Conservation (phyloP, 2,888 invertebrate genomes). For the Ferdinandea cuprea region DNA sequence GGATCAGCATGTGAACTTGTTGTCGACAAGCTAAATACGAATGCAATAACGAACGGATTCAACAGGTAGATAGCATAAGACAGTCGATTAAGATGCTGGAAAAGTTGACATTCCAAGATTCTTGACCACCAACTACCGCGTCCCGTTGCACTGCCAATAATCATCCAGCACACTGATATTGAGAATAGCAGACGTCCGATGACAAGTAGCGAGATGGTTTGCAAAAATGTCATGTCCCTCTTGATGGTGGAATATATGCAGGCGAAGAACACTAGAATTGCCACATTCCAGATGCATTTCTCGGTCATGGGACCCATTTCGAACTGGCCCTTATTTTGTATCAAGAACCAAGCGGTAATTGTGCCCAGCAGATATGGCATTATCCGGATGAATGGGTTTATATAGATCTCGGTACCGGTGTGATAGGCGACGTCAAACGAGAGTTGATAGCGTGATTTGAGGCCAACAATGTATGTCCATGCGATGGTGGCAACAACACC, state of each 20-base stretch:
- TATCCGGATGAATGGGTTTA: conserved; percentile 84
- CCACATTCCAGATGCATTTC: conserved; percentile 80
- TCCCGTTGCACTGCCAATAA: conserved; percentile 85
- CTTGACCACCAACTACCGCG: conserved; percentile 83
- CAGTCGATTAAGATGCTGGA: conserved; percentile 84
- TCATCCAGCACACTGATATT: conserved; percentile 85
- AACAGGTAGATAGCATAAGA: conserved; percentile 86
- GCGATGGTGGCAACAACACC: conserved; percentile 77
- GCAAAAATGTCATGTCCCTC: conserved; percentile 82
- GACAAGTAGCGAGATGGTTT: conserved; percentile 84
- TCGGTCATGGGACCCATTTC: conserved; percentile 77
- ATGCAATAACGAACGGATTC: conserved; percentile 85
- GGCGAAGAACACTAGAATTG: conserved; percentile 79
- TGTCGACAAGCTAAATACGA: conserved; percentile 82
- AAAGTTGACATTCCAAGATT: conserved; percentile 80
- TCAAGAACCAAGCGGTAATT: conserved; percentile 83
- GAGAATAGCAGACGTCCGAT: conserved; percentile 85
- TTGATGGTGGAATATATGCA: conserved; percentile 81
- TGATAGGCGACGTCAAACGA: conserved; percentile 82
- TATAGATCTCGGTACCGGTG: conserved; percentile 83
- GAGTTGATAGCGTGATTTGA: conserved; percentile 79
- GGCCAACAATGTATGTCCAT: conserved; percentile 80
- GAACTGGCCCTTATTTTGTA: conserved; percentile 79
- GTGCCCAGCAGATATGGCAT: conserved; percentile 84
- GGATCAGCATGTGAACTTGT: conserved; percentile 82